Conservation (phyloP, 1,140 invertebrate species). For the Myzus persicae region DNA sequence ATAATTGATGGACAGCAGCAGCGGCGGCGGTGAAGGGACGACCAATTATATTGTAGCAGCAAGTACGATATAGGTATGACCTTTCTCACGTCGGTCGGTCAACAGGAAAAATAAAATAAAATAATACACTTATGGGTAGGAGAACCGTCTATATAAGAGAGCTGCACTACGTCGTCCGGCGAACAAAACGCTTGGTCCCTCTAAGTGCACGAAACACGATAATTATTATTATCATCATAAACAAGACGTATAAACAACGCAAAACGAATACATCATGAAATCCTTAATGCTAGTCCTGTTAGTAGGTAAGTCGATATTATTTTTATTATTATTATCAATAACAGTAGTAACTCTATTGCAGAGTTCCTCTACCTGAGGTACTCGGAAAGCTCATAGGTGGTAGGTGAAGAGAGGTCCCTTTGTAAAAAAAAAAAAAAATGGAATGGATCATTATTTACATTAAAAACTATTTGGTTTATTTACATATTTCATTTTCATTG, state of each 20-base stretch:
- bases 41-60: neutral
- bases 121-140: neutral
- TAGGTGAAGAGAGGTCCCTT: too few relatives aligned
- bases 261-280: conserved; percentile 30
- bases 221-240: neutral
- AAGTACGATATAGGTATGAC: conserved; percentile 18
- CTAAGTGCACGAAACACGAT: neutral
- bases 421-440: too few relatives aligned
- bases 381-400: too few relatives aligned
- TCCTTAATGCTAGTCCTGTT: conserved; percentile 10
- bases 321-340: neutral
- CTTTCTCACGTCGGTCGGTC: conserved; percentile 23
- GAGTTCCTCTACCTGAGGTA: too few relatives aligned
- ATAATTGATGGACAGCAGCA: neutral
- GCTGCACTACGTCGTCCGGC: neutral
- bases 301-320: conserved; percentile 14
- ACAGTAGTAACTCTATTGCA: too few relatives aligned
- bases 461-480: too few relatives aligned
- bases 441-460: too few relatives aligned
- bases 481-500: too few relatives aligned
- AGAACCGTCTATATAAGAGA: conserved; percentile 41
- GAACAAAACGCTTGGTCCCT: neutral
- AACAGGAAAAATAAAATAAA: conserved; percentile 4
- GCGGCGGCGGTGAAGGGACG: neutral
- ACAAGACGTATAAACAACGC: neutral